Percentiles rank a stretch among this genome's conserved stretches.
phyloP scores from a whole-genome alignment of 2,797 vertebrate species.

The Hemibagrus guttatus region DNA sequence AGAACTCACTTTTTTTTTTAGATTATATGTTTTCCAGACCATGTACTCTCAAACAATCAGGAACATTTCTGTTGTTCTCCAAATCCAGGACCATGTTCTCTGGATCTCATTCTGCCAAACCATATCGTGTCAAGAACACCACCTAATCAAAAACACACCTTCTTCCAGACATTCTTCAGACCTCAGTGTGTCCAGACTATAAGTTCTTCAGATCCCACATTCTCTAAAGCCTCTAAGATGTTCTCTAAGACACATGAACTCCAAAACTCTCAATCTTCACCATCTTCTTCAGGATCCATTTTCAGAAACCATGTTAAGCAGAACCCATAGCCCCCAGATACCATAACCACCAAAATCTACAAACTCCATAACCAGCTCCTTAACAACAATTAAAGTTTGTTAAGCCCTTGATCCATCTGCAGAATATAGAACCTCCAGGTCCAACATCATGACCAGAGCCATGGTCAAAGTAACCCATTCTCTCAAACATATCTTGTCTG shows the following conservation, averaged over 20 bases:
- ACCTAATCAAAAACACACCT: slow-evolving; percentile 7
- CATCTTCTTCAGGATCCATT: neutral
- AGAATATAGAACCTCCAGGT: neutral
- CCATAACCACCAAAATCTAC: neutral
- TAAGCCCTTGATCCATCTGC: neutral
- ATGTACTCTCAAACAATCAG: neutral
- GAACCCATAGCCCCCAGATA: neutral
- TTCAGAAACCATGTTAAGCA: neutral
- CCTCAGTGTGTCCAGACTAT: neutral
- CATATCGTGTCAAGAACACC: neutral
- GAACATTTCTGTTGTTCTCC: neutral
- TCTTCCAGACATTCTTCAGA: slow-evolving; percentile 8
- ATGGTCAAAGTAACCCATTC: neutral
- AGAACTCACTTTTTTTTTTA: neutral
- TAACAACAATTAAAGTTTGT: neutral
- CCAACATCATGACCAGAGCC: neutral
- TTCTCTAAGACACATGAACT: neutral
- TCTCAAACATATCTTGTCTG: neutral
- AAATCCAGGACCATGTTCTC: slow-evolving; percentile 7
- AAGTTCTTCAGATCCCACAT: neutral
- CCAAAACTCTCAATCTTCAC: neutral
- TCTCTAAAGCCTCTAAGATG: neutral
- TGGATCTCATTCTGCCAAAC: neutral
- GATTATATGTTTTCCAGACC: neutral
- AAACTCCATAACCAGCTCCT: neutral